phyloP scores from a whole-genome alignment of 2,888 invertebrate genomes.

The Synanthedon vespiformis region DNA sequence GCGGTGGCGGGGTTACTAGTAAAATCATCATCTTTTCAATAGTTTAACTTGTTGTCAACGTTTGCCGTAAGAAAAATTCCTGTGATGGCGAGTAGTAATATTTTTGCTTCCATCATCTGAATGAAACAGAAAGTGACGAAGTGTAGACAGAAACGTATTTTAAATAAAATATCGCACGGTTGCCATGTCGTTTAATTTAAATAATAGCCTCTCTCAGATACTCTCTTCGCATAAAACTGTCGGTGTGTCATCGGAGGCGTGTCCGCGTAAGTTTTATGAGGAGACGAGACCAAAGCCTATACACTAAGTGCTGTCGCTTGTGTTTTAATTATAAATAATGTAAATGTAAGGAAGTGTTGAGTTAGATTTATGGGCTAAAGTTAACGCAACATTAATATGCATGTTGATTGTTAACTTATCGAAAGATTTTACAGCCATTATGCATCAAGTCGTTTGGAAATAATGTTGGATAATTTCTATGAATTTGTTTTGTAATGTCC shows the following conservation, averaged over 20 bases:
- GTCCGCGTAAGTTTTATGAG: slow-evolving; percentile 42
- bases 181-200: background rate
- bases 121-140: too few relatives aligned
- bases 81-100: too few relatives aligned
- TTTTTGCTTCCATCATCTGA: too few relatives aligned
- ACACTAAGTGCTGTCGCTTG: slow-evolving; percentile 2
- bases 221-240: slow-evolving; percentile 40
- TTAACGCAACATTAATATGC: background rate
- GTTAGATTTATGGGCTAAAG: background rate
- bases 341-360: background rate
- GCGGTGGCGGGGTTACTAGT: too few relatives aligned
- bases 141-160: too few relatives aligned
- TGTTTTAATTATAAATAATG: slow-evolving; percentile 3
- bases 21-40: too few relatives aligned
- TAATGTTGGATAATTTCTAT: too few relatives aligned
- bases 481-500: too few relatives aligned
- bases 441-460: too few relatives aligned
- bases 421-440: background rate
- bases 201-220: slow-evolving; percentile 14
- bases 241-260: slow-evolving; percentile 56
- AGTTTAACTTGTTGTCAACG: too few relatives aligned
- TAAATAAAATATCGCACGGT: background rate
- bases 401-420: background rate
- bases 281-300: slow-evolving; percentile 10
- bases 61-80: too few relatives aligned